Evolutionary conservation across 2,113 vertebrate species (phyloP).

Genomic region (cattle (Bos taurus)): DNA sequence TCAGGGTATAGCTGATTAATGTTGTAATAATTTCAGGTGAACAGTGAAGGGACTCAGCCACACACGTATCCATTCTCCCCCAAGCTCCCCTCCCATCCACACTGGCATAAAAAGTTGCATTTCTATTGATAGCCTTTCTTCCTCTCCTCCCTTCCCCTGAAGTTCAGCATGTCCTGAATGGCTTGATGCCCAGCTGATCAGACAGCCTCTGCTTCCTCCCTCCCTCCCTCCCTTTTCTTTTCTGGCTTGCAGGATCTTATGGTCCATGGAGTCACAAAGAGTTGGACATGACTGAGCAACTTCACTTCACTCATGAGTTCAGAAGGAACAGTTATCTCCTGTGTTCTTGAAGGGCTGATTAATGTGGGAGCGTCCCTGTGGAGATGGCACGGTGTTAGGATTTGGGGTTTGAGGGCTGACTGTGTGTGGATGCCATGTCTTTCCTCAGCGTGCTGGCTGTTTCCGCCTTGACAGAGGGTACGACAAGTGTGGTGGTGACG

Average conservation of each 20-base stretch:
- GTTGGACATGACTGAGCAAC: background rate
- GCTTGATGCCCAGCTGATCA: background rate
- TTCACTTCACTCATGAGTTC: background rate
- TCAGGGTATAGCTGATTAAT: background rate
- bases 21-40: background rate
- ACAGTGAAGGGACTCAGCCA: background rate
- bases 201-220: background rate
- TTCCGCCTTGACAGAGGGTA: background rate
- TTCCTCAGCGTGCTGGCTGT: background rate
- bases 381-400: background rate
- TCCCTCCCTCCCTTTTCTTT: background rate
- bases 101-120: background rate
- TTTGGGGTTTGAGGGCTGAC: background rate
- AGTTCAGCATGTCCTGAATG: background rate
- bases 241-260: background rate
- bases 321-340: background rate
- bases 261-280: background rate
- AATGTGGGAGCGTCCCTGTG: background rate
- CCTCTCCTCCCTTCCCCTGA: background rate
- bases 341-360: background rate
- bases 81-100: background rate
- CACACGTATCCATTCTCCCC: fast-evolving
- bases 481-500: background rate
- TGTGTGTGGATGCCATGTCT: background rate
- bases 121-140: background rate